Evolutionary conservation across 2,888 invertebrate genomes (phyloP).

Genomic region (Teinopalpus imperialis): DNA sequence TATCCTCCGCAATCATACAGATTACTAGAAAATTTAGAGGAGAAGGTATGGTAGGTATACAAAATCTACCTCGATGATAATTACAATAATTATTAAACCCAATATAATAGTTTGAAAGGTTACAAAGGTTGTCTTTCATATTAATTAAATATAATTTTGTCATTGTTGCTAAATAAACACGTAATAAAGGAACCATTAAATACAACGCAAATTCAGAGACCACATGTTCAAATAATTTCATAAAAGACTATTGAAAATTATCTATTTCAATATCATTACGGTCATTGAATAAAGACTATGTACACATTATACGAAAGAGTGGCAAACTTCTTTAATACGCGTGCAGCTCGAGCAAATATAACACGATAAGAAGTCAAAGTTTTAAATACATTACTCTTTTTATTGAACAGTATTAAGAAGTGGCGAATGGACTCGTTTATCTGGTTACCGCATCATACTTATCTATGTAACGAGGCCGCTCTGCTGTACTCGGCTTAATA

Average conservation of each 20-base stretch:
- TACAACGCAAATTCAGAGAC: too few relatives aligned
- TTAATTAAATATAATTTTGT: too few relatives aligned
- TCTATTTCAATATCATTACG: background rate
- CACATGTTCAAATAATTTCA: too few relatives aligned
- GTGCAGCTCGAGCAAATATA: background rate
- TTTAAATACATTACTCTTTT: slow-evolving; percentile 1
- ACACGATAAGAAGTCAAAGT: background rate
- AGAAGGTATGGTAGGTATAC: too few relatives aligned
- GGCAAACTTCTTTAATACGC: background rate
- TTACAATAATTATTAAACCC: too few relatives aligned
- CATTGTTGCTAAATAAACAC: too few relatives aligned
- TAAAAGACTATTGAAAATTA: background rate
- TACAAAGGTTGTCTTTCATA: too few relatives aligned
- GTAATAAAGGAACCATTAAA: too few relatives aligned
- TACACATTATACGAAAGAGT: background rate
- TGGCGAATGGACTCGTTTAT: slow-evolving; percentile 6
- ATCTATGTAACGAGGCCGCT: slow-evolving; percentile 19
- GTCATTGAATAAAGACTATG: background rate
- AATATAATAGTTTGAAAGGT: too few relatives aligned
- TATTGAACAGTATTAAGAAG: slow-evolving; percentile 12
- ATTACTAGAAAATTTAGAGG: too few relatives aligned
- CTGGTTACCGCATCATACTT: slow-evolving; percentile 18
- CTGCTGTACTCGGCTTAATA: background rate
- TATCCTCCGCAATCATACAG: too few relatives aligned
- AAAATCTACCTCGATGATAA: too few relatives aligned